Conservation (phyloP, 2,113 vertebrate species). For the Colaptes auratus region DNA sequence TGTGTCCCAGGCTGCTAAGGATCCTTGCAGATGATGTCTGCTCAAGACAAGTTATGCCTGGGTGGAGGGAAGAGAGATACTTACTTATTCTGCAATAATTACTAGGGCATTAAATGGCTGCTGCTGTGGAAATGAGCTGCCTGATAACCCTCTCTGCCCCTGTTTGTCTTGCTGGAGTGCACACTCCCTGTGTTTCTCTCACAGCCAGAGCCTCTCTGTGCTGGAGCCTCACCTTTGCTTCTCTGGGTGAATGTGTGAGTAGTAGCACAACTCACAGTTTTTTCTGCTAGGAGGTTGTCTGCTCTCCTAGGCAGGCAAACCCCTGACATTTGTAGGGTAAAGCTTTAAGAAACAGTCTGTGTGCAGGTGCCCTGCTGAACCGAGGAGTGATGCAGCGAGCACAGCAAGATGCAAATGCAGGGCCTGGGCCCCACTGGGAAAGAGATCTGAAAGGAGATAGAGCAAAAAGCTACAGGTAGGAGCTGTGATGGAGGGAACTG, state of each 20-base stretch:
- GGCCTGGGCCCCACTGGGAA: not conserved
- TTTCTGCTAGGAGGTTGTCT: not conserved
- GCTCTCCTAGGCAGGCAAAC: not conserved
- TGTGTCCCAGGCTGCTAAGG: conserved; percentile 38
- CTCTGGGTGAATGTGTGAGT: not conserved
- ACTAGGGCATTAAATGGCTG: not conserved
- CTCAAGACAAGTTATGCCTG: not conserved
- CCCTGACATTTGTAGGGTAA: not conserved
- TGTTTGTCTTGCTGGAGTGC: not conserved
- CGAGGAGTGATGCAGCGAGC: not conserved
- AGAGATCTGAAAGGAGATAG: rapidly evolving
- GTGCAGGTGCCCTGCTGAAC: not conserved
- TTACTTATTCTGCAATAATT: conserved; percentile 24
- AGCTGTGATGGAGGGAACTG: not conserved
- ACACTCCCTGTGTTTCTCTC: not conserved
- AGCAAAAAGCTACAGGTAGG: not conserved
- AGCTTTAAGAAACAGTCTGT: not conserved
- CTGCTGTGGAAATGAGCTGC: not conserved
- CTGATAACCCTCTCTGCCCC: not conserved
- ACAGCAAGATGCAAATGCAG: not conserved
- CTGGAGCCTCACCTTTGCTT: not conserved
- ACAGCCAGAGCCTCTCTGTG: not conserved
- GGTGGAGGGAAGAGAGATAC: not conserved
- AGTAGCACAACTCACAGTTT: not conserved
- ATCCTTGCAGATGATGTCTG: conserved; percentile 18